phyloP scores from a whole-genome alignment of 1,140 invertebrate genomes.

The Lordiphosa clarofinis region DNA sequence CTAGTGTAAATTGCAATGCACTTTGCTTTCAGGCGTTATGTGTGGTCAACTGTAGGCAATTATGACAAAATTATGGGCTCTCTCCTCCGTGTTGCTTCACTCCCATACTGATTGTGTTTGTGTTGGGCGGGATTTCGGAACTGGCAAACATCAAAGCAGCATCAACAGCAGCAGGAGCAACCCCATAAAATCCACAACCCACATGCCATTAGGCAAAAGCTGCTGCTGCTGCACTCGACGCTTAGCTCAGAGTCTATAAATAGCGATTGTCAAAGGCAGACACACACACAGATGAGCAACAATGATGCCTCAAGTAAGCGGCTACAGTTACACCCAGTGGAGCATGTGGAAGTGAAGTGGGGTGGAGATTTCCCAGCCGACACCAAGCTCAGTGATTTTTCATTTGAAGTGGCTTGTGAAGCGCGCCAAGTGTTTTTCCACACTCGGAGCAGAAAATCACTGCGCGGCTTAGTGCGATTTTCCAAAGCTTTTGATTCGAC shows the following conservation, averaged over 20 bases:
- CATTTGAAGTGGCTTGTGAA: constrained; percentile 60
- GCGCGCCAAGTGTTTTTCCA: constrained; percentile 61
- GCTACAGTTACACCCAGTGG: constrained; percentile 31
- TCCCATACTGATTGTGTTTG: constrained; percentile 31
- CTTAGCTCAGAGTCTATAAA: constrained; percentile 15
- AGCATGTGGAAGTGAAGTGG: not conserved
- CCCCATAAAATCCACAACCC: constrained; percentile 30
- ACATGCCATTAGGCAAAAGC: constrained; percentile 29
- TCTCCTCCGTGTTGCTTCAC: constrained; percentile 13
- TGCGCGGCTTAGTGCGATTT: constrained; percentile 61
- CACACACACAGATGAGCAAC: constrained; percentile 19
- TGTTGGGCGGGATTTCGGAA: constrained; percentile 20
- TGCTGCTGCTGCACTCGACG: constrained; percentile 16
- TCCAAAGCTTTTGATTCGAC: constrained; percentile 29
- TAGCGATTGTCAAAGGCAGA: constrained; percentile 15
- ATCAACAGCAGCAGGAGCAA: too few species aligned
- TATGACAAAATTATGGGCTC: constrained; percentile 36
- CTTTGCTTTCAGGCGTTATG: constrained; percentile 20
- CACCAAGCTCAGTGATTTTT: constrained; percentile 58
- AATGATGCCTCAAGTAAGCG: constrained; percentile 52
- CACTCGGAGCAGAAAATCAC: constrained; percentile 52
- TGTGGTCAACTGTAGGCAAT: constrained; percentile 39
- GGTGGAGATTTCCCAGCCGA: constrained; percentile 30
- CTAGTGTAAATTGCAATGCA: constrained; percentile 25
- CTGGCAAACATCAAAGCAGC: constrained; percentile 46